A percentile compares a stretch with the other conserved stretches of the same genome.
Evolutionary conservation across 2,888 invertebrate species (phyloP).

Genomic region (Clepsis dumicolana): DNA sequence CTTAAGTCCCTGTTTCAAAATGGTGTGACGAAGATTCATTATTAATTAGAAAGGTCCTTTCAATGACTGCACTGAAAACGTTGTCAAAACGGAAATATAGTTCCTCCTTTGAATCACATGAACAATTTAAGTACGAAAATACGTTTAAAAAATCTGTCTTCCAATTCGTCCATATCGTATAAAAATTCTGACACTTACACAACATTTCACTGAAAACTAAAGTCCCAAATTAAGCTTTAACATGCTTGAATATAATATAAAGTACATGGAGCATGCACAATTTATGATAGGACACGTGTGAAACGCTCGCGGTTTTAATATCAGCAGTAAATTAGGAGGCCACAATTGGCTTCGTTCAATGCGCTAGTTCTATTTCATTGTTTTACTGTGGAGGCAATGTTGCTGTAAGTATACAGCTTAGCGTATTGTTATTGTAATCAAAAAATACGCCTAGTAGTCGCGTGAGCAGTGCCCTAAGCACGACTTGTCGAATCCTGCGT

Average conservation of each 20-base stretch:
- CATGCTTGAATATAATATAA: constrained; percentile 29
- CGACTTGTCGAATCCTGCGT: too few relatives aligned
- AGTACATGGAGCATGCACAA: constrained; percentile 46
- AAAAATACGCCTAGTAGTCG: too few relatives aligned
- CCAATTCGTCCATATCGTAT: neutral
- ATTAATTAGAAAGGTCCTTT: too few relatives aligned
- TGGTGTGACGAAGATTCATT: too few relatives aligned
- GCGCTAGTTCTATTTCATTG: constrained; percentile 47
- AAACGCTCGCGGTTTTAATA: constrained; percentile 72
- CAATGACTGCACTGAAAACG: too few relatives aligned
- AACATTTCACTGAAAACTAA: constrained; percentile 2
- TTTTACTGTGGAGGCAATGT: constrained; percentile 10
- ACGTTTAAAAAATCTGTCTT: too few relatives aligned
- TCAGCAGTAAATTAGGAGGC: constrained; percentile 71
- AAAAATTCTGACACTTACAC: neutral
- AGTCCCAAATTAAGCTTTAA: constrained; percentile 18
- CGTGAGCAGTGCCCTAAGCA: too few relatives aligned
- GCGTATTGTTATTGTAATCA: neutral
- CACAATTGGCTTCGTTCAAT: constrained; percentile 57
- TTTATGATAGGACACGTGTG: constrained; percentile 67
- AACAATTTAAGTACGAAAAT: too few relatives aligned
- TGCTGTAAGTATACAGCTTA: constrained; percentile 1
- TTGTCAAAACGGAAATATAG: too few relatives aligned
- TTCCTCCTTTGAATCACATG: too few relatives aligned
- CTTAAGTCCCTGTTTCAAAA: too few relatives aligned